These are phyloP conservation scores for Lasioglossum malachurum DNA, from an alignment of 2,888 invertebrate genomes.

Conservation along the genomic window DNA sequence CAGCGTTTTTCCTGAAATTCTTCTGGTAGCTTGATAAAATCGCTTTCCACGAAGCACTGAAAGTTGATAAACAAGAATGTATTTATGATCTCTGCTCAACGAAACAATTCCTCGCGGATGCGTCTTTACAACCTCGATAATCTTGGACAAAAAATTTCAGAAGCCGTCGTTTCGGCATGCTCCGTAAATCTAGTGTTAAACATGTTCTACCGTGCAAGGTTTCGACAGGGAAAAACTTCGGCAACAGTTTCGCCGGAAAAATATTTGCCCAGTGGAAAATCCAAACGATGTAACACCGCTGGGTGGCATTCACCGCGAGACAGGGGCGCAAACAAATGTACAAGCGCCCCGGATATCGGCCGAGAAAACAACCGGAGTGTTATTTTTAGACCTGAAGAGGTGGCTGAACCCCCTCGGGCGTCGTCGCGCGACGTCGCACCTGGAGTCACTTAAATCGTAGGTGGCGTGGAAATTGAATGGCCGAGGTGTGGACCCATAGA, in stretches of 20 bases:
- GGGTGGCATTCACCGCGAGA: not conserved
- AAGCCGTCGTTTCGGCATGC: not conserved
- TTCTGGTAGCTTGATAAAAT: not conserved
- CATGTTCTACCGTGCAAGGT: not conserved
- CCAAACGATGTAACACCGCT: not conserved
- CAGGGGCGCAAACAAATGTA: constrained; percentile 24
- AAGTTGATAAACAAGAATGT: too few species aligned
- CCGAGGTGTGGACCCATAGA: constrained; percentile 58
- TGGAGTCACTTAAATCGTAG: constrained; percentile 80
- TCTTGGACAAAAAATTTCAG: not conserved
- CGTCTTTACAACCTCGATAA: too few species aligned
- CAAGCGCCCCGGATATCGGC: constrained; percentile 4
- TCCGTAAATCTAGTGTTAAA: not conserved
- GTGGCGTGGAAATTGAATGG: constrained; percentile 80
- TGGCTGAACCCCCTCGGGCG: constrained; percentile 7
- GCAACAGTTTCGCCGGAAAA: not conserved
- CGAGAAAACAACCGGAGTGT: constrained; percentile 28
- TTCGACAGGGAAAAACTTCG: not conserved
- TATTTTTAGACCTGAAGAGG: constrained; percentile 29
- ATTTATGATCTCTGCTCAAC: too few species aligned
- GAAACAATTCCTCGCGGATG: too few species aligned
- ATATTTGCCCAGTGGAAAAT: not conserved
- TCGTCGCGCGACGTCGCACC: constrained; percentile 58
- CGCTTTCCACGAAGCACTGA: not conserved
- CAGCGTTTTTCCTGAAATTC: not conserved